Conservation (phyloP, 1,140 invertebrate genomes). For the Antheraea mylitta region DNA sequence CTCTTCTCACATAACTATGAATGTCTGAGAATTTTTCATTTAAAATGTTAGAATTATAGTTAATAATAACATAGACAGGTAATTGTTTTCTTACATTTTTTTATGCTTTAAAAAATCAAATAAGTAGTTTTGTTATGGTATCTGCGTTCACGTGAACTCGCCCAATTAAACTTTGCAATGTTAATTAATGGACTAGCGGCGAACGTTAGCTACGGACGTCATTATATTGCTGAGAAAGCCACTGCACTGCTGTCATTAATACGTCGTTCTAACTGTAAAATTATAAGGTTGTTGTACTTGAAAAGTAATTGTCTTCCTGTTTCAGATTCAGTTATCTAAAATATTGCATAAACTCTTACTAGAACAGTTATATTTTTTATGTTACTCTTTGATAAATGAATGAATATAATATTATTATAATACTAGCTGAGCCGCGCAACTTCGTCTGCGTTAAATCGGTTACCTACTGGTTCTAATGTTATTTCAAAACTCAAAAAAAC, state of each 20-base stretch:
- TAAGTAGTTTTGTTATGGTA: constrained; percentile 27
- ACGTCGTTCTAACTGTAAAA: constrained; percentile 3
- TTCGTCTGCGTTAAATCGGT: too few relatives aligned
- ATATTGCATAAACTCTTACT: neutral
- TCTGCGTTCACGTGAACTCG: constrained; percentile 41
- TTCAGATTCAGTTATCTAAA: neutral
- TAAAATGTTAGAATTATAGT: neutral
- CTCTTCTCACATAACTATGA: neutral
- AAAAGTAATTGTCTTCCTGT: constrained; percentile 6
- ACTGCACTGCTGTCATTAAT: constrained; percentile 11
- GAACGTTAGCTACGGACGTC: constrained; percentile 6
- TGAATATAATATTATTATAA: neutral
- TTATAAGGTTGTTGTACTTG: constrained; percentile 1
- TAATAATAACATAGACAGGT: neutral
- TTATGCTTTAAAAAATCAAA: constrained; percentile 11
- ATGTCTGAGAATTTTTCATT: neutral
- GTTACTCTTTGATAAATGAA: neutral
- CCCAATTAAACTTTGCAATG: constrained; percentile 40
- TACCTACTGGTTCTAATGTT: too few relatives aligned
- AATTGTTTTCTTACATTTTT: neutral
- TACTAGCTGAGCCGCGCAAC: too few relatives aligned
- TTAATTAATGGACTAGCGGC: constrained; percentile 45
- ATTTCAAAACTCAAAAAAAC: too few relatives aligned
- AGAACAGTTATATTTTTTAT: neutral
- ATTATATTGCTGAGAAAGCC: constrained; percentile 16